These are phyloP conservation scores for Onychomys arenicola DNA, from an alignment of 2,797 vertebrate species.

Conservation along the genomic window DNA sequence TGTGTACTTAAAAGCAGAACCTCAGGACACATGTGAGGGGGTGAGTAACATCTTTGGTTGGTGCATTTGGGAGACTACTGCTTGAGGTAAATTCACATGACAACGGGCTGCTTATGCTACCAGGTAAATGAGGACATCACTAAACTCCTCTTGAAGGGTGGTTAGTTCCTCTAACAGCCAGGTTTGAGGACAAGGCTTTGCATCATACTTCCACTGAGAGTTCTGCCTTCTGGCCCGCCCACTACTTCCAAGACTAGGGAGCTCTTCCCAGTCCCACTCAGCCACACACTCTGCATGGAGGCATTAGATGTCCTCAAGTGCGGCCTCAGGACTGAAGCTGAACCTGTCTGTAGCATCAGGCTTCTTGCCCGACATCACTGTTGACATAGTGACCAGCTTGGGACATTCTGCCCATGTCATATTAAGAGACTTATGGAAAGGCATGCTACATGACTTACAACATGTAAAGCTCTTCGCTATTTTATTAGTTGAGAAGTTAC, in stretches of 20 bases:
- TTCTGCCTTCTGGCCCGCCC: conserved; percentile 91
- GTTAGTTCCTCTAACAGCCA: conserved; percentile 90
- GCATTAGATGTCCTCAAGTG: conserved; percentile 85
- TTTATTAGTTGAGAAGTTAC: background rate
- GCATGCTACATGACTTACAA: rapidly evolving
- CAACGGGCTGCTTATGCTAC: conserved; percentile 94
- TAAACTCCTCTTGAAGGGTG: conserved; percentile 92
- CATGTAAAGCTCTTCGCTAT: background rate
- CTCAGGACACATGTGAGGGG: conserved; percentile 89
- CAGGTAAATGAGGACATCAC: conserved; percentile 94
- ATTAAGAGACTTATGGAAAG: background rate
- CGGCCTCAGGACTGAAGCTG: conserved; percentile 76
- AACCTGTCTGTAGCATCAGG: background rate
- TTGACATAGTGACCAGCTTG: rapidly evolving
- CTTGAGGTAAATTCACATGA: conserved; percentile 91
- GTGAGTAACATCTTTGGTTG: conserved; percentile 92
- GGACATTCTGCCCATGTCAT: background rate
- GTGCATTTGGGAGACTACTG: conserved; percentile 87
- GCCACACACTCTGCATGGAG: conserved; percentile 89
- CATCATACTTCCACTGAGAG: conserved; percentile 93
- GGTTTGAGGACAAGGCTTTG: conserved; percentile 89
- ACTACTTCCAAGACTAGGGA: conserved; percentile 94
- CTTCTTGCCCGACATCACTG: background rate
- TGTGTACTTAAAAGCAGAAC: conserved; percentile 94
- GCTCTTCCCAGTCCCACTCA: conserved; percentile 89